Evolutionary conservation across 2,888 invertebrate species (phyloP).

Genomic region (Diachrysia chrysitis): DNA sequence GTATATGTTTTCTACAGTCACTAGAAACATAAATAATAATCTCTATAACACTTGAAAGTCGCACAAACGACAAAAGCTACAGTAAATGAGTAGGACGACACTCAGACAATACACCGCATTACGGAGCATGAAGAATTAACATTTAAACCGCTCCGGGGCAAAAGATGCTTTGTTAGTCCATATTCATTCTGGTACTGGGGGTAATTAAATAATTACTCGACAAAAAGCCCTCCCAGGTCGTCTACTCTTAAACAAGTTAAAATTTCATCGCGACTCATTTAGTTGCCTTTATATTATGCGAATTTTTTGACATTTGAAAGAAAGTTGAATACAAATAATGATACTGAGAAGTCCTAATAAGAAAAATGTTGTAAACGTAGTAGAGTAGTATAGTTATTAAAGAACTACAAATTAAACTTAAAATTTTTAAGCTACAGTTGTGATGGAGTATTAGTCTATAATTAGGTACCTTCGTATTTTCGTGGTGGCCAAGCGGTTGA

Average conservation of each 20-base stretch:
- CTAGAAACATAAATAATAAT: not conserved
- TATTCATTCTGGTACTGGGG: conserved; percentile 43
- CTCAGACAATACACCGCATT: conserved; percentile 57
- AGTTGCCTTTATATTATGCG: conserved; percentile 42
- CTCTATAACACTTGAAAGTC: not conserved
- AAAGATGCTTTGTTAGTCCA: conserved; percentile 61
- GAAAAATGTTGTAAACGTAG: no score
- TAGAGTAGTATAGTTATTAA: no score
- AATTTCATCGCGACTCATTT: conserved; percentile 57
- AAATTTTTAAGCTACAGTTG: no score
- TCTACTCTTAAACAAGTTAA: conserved; percentile 64
- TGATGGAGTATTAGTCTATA: no score
- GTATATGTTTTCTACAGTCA: no score
- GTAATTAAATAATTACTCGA: conserved; percentile 67
- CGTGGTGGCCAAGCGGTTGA: no score
- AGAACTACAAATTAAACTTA: no score
- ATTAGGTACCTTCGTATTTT: no score
- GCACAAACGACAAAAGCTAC: not conserved
- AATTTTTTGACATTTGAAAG: not conserved
- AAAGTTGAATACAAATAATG: no score
- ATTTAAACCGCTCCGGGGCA: conserved; percentile 57
- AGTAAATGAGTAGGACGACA: conserved; percentile 32
- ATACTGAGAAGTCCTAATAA: no score
- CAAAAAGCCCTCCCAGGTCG: conserved; percentile 60
- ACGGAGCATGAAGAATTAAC: conserved; percentile 62